phyloP scores from a whole-genome alignment of 37 sponge, comb jelly and placozoan genomes.

The Spongilla lacustris region DNA sequence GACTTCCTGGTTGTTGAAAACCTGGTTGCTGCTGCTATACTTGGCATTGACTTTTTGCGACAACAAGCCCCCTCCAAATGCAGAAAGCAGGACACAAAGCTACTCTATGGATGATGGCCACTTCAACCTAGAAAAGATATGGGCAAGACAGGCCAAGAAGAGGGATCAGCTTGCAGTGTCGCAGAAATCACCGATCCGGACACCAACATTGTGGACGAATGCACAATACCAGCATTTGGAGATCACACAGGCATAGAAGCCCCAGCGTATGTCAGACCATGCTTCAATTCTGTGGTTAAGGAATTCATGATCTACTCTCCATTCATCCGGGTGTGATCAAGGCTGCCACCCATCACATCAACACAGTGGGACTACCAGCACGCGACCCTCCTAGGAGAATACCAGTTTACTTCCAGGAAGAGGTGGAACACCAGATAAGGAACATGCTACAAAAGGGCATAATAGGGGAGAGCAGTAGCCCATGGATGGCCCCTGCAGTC shows the following conservation, averaged over 20 bases:
- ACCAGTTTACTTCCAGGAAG: slow-evolving; percentile 54
- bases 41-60: slow-evolving; percentile 60
- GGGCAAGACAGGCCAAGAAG: background rate
- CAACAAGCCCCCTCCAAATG: slow-evolving; percentile 18
- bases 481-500: slow-evolving; percentile 78
- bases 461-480: slow-evolving; percentile 61
- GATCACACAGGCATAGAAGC: slow-evolving; percentile 8
- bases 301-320: slow-evolving; percentile 34
- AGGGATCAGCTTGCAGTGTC: slow-evolving; percentile 34
- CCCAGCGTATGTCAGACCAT: slow-evolving; percentile 18
- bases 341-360: slow-evolving; percentile 33
- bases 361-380: slow-evolving; percentile 37
- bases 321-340: slow-evolving; percentile 49
- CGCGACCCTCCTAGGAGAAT: slow-evolving; percentile 48
- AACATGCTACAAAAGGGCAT: slow-evolving; percentile 69
- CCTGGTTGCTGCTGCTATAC: slow-evolving; percentile 57
- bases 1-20: slow-evolving; percentile 57
- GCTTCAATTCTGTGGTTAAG: slow-evolving; percentile 10
- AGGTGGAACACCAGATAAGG: slow-evolving; percentile 49
- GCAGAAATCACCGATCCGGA: slow-evolving; percentile 5
- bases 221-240: slow-evolving; percentile 41
- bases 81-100: slow-evolving; percentile 24
- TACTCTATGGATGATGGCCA: background rate
- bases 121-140: background rate
- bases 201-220: slow-evolving; percentile 38